Evolutionary conservation across 2,113 vertebrate genomes (phyloP), one percentile per base, ranked within the genome.

Genomic region (Balaeniceps rex): DNA sequence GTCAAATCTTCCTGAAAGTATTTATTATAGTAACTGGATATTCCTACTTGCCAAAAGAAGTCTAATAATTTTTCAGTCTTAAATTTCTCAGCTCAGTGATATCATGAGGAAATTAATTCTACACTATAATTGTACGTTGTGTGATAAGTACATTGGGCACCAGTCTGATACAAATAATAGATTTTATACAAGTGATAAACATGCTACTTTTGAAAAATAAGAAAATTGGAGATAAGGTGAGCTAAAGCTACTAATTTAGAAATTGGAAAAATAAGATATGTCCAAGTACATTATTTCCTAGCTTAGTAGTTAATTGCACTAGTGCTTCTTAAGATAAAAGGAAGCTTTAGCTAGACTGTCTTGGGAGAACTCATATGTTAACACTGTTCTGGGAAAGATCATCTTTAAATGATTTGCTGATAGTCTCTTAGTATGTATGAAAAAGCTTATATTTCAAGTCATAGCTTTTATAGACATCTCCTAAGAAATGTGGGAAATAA

Each of bases 281-380:
- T 66, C 61, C 51, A 92, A 77, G 46, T 82, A 72, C 64, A 61
- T 83, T 83, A 83, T 83, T 87, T 90, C 71, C 36, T 90, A 87
- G 54, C 34, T 86, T 85, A 81, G 93, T 92, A 92, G 86, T 72
- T 86, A 92, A 89, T 90, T 83, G 22, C 52, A 94, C 58, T 92
- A 83, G 52, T 78, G 47, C 52, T 82, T 86, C 65, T 87, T 90
- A 95, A 94, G 58, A 63, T 86, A 86, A 82, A 89, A 82, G 33
- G 65, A 92, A 86, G 36, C 36, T 63, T 92, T 86, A 86, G n/a
- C 42, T 72, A 86, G 90, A 90, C 47, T 87, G n/a, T 76, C 69
- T 86, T 92, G 65, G 70, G 70, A 82, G 81, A 86, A 82, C 47
- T 88, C 33, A 13, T 40, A 40, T 82, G 46, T 87, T 92, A 90